Percentiles rank a stretch among this genome's conserved stretches.
phyloP scores from a whole-genome alignment of 2,888 invertebrate species.

The Carabus problematicus region DNA sequence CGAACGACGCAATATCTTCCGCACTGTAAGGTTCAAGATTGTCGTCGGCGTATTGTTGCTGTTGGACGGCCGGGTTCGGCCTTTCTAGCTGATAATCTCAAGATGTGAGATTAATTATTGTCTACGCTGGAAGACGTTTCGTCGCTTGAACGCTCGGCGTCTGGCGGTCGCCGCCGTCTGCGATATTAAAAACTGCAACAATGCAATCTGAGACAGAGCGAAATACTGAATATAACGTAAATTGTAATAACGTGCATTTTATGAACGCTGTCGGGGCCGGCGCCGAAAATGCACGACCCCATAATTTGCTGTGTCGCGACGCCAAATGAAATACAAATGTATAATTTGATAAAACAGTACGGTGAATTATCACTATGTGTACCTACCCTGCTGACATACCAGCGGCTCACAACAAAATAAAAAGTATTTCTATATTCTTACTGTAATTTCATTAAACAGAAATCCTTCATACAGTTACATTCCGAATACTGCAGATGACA shows the following conservation, averaged over 20 bases:
- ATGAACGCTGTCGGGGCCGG: neutral
- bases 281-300: neutral
- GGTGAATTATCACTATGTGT: no score
- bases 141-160: slow-evolving; percentile 9
- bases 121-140: slow-evolving; percentile 3
- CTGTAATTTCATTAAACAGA: no score
- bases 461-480: no score
- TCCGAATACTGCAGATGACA: no score
- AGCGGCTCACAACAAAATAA: no score
- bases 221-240: slow-evolving; percentile 13
- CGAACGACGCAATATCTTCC: no score
- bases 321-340: no score
- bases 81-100: slow-evolving; percentile 5
- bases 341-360: no score
- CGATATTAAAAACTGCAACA: slow-evolving; percentile 18
- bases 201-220: slow-evolving; percentile 3
- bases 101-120: slow-evolving; percentile 17
- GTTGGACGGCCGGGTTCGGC: neutral
- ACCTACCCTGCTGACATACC: no score
- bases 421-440: no score
- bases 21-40: no score
- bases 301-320: neutral
- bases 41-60: no score
- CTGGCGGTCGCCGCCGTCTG: slow-evolving; percentile 7
- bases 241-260: slow-evolving; percentile 16